phyloP scores from a whole-genome alignment of 2,113 vertebrate genomes.

The Xenopus tropicalis region UCB_Xtro_10.0 CM004447.2:68327001-68327500 shows the following conservation, averaged over 20 bases:
- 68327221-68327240: conserved; percentile 8
- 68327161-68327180: not conserved
- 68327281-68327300: conserved; percentile 29
- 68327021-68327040: too few species aligned
- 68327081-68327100: too few species aligned
- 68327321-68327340: conserved; percentile 7
- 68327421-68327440: too few species aligned
- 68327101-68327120: not conserved
- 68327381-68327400: not conserved
- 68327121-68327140: not conserved
- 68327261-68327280: conserved; percentile 22
- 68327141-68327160: not conserved
- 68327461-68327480: too few species aligned
- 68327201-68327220: conserved; percentile 23
- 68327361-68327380: conserved; percentile 14
- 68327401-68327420: not conserved
- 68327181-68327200: not conserved
- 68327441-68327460: too few species aligned
- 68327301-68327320: conserved; percentile 33
- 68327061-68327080: too few species aligned
- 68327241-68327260: conserved; percentile 10
- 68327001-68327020: too few species aligned
- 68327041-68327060: too few species aligned
- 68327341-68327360: not conserved
- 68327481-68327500: too few species aligned